Conservation (phyloP, 2,888 invertebrate species). For the Eretmocerus hayati region DNA sequence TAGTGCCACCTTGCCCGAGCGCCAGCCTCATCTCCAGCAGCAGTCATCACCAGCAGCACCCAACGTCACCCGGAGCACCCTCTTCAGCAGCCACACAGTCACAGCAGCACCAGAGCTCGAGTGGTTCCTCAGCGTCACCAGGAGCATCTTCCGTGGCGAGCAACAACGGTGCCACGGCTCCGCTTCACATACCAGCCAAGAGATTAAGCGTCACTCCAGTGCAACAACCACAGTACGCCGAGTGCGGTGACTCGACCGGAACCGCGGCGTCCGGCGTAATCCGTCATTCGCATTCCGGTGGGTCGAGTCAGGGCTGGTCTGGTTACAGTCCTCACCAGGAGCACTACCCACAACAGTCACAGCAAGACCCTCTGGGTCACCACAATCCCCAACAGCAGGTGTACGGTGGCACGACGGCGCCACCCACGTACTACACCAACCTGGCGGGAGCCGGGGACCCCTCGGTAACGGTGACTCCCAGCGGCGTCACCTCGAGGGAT, state of each 20-base stretch:
- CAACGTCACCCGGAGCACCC: constrained; percentile 49
- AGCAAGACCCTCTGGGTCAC: constrained; percentile 53
- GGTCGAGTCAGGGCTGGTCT: constrained; percentile 49
- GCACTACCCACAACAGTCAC: constrained; percentile 48
- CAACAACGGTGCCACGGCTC: constrained; percentile 65
- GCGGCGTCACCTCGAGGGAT: constrained; percentile 4
- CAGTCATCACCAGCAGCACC: constrained; percentile 45
- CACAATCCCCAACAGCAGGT: constrained; percentile 65
- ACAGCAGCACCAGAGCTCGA: constrained; percentile 50
- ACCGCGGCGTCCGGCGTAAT: constrained; percentile 59
- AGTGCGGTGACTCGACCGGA: background rate
- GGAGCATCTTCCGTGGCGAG: constrained; percentile 53
- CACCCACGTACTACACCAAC: constrained; percentile 62
- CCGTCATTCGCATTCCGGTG: constrained; percentile 57
- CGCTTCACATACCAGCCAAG: constrained; percentile 85
- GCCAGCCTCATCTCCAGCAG: constrained; percentile 48
- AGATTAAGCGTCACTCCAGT: constrained; percentile 54
- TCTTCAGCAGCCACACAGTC: constrained; percentile 45
- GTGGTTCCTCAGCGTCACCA: constrained; percentile 62
- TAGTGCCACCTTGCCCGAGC: too few relatives aligned
- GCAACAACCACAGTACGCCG: constrained; percentile 21
- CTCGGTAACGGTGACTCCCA: constrained; percentile 2
- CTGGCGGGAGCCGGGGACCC: constrained; percentile 50
- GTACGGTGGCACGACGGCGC: constrained; percentile 55
- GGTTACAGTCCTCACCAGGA: constrained; percentile 58